phyloP scores from a whole-genome alignment of 2,797 vertebrate genomes.

The Melanotaenia trifasciata region DNA sequence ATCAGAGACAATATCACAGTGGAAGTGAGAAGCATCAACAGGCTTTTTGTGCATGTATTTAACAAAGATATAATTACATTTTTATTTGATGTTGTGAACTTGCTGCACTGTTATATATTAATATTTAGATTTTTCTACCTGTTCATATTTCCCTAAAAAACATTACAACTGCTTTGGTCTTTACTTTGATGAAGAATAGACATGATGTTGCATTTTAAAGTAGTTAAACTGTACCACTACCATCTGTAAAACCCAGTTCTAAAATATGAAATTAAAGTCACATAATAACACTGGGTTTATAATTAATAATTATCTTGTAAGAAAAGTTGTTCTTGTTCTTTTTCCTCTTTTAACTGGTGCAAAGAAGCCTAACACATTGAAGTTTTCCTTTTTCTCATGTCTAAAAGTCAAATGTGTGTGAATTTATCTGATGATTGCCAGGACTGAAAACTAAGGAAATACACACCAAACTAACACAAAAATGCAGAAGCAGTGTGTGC shows the following conservation, averaged over 20 bases:
- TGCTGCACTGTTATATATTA: not conserved
- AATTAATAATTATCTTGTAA: not conserved
- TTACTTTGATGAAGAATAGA: constrained; percentile 6
- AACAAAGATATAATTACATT: not conserved
- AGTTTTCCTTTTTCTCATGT: too few relatives aligned
- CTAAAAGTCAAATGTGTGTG: too few relatives aligned
- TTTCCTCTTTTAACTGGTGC: too few relatives aligned
- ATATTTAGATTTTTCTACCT: not conserved
- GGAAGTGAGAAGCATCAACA: too few relatives aligned
- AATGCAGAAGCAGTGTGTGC: too few relatives aligned
- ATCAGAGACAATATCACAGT: not conserved
- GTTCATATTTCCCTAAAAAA: not conserved
- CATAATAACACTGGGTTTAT: not conserved
- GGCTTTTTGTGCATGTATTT: not conserved
- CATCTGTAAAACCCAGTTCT: not conserved
- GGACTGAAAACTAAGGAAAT: too few relatives aligned
- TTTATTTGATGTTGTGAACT: not conserved
- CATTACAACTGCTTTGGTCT: constrained; percentile 2
- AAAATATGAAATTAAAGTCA: constrained; percentile 8
- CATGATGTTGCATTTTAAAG: constrained; percentile 18
- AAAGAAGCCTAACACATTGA: too few relatives aligned
- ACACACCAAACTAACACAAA: too few relatives aligned
- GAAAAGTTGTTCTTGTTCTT: not conserved
- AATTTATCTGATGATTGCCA: too few relatives aligned
- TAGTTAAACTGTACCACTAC: constrained; percentile 8